These are phyloP conservation scores for Anarsia innoxiella DNA, from an alignment of 2,888 invertebrate genomes.

Conservation along the genomic window DNA sequence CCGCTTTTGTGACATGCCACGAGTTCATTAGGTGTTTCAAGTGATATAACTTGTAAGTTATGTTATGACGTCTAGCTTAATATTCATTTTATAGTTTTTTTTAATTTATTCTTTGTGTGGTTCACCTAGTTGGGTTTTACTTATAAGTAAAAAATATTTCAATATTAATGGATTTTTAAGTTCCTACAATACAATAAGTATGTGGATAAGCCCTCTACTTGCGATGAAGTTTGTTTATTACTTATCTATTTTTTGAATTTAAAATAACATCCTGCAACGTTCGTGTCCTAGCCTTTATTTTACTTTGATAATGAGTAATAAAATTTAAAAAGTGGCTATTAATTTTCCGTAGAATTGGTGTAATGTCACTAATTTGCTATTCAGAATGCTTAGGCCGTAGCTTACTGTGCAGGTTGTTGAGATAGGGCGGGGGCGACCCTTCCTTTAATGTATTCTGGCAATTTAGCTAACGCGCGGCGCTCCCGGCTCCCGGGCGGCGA, in stretches of 20 bases:
- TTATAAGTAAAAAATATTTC: too few species aligned
- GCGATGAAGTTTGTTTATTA: too few species aligned
- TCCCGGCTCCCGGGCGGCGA: conserved; percentile 10
- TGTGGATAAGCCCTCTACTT: too few species aligned
- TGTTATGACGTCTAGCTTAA: too few species aligned
- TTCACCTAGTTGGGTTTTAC: too few species aligned
- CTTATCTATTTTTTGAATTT: background rate
- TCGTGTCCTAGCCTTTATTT: too few species aligned
- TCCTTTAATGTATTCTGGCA: conserved; percentile 63
- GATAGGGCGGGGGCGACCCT: conserved; percentile 53
- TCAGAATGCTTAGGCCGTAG: conserved; percentile 39
- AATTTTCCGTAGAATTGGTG: conserved; percentile 18
- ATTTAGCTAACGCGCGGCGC: conserved; percentile 45
- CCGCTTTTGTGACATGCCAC: conserved; percentile 44
- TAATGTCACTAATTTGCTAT: conserved; percentile 37
- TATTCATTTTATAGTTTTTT: too few species aligned
- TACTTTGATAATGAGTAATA: too few species aligned
- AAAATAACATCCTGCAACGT: background rate
- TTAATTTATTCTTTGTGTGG: too few species aligned
- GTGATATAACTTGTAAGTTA: conserved; percentile 39
- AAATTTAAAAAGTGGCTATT: conserved; percentile 1
- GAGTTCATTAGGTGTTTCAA: conserved; percentile 47
- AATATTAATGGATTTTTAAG: too few species aligned
- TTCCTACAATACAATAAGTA: too few species aligned
- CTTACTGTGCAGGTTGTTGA: conserved; percentile 54